Evolutionary conservation across 2,797 vertebrate genomes (phyloP), one percentile per base, ranked within the genome.

Genomic region (Kryptopterus vitreolus): DNA sequence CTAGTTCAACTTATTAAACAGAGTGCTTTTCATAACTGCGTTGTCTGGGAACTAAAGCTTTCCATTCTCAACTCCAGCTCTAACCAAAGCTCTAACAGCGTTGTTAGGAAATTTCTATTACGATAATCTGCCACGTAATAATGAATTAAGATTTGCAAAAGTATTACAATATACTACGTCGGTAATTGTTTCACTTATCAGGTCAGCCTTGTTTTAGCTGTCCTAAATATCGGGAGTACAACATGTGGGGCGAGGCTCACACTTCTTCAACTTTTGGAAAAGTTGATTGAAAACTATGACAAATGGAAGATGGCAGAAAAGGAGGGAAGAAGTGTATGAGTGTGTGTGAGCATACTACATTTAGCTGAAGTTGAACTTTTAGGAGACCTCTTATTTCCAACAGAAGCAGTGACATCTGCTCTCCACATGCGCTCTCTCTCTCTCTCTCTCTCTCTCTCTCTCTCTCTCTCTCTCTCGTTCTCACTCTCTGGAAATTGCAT

Each of bases 361-460:
- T 24, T 68, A 6, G 38, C 4, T 24, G 35, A 68, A 52, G 9
- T 50, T 52, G 15, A 70, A 7, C 1, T 70, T 29, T 70, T 9
- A 52, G 26, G 24, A 11, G 26, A 52, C 10, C 26, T 48, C 10
- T 33, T 29, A 9, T 2, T 52, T 74, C 77, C 87, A 84, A 88
- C 79, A 77, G 65, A 86, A 87, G 76, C 72, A 85, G 52, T 77
- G 82, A 90, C 91, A 92, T 93, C 90, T 94, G 92, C 89, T 88
- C 83, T 89, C 85, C 86, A 90, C 83, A 88, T 92, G 90, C 87
- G n/a, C n/a, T n/a, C n/a, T n/a, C n/a, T n/a, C n/a, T n/a, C n/a
- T n/a, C n/a, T n/a, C n/a, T n/a, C n/a, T n/a, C n/a, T n/a, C n/a
- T n/a, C n/a, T n/a, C n/a, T n/a, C n/a, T n/a, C n/a, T n/a, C n/a